A percentile compares a stretch with the other conserved stretches of the same genome.
phyloP scores from a whole-genome alignment of 2,797 vertebrate species.

The Enteromius trimaculatus region DNA sequence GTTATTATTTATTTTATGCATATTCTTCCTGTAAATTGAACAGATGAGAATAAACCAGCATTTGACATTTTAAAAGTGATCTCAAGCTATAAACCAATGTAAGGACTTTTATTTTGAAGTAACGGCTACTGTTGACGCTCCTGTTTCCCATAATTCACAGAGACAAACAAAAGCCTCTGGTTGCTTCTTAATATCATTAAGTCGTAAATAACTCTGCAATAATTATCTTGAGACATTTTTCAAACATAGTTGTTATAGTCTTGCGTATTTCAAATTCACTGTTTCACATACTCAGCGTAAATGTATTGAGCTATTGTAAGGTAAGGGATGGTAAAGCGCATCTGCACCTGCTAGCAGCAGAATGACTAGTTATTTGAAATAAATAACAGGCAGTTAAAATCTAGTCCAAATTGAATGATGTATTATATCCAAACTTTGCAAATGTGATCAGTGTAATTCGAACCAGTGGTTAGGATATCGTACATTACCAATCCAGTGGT shows the following conservation, averaged over 20 bases:
- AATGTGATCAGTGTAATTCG: background rate
- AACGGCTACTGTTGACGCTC: background rate
- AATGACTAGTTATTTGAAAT: background rate
- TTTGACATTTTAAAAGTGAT: background rate
- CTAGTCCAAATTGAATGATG: background rate
- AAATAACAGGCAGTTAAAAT: background rate
- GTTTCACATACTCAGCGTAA: slow-evolving; percentile 9
- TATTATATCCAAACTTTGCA: background rate
- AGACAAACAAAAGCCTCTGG: slow-evolving; percentile 44
- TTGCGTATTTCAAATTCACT: background rate
- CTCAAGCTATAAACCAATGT: background rate
- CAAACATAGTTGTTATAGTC: background rate
- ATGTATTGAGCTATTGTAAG: slow-evolving; percentile 31
- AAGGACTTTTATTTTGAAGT: slow-evolving; percentile 49
- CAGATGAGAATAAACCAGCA: background rate
- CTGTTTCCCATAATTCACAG: slow-evolving; percentile 44
- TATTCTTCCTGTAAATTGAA: background rate
- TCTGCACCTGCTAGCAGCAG: slow-evolving; percentile 34
- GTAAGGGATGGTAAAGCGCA: slow-evolving; percentile 30
- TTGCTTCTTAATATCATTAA: slow-evolving; percentile 9
- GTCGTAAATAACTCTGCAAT: background rate
- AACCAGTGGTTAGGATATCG: background rate
- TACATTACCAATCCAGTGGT: background rate
- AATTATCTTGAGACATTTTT: slow-evolving; percentile 3
- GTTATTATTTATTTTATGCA: background rate